These are phyloP conservation scores for Sarcophilus harrisii DNA, from an alignment of 2,797 vertebrate genomes.

Conservation along the genomic window DNA sequence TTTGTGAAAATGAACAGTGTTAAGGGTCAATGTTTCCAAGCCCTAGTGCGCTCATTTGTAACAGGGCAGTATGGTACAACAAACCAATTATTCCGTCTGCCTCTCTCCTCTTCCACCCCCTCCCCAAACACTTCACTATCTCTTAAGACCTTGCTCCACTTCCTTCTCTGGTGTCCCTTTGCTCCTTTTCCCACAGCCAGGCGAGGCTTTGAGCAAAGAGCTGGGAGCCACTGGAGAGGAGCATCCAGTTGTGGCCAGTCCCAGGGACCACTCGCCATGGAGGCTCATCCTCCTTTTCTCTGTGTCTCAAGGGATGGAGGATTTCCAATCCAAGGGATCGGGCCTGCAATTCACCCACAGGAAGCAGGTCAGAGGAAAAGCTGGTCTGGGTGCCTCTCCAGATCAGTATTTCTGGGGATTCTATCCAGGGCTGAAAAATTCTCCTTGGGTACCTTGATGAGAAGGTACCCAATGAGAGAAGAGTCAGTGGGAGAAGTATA, in stretches of 20 bases:
- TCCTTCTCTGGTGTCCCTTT: too few species aligned
- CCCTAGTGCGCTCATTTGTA: not conserved
- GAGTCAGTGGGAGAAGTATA: conserved; percentile 56
- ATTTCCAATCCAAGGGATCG: not conserved
- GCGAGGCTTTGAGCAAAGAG: not conserved
- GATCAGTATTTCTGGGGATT: not conserved
- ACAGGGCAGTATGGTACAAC: not conserved
- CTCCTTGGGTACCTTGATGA: not conserved
- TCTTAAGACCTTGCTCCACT: too few species aligned
- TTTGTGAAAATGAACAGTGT: not conserved
- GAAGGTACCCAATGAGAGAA: conserved; percentile 22
- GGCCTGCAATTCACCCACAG: not conserved
- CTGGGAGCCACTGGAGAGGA: too few species aligned
- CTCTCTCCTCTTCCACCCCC: not conserved
- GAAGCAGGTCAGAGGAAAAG: not conserved
- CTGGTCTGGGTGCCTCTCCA: accelerated
- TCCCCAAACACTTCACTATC: not conserved
- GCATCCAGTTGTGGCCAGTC: not conserved
- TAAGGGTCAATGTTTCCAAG: not conserved
- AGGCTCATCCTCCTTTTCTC: not conserved
- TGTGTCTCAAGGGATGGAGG: not conserved
- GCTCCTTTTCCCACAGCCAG: not conserved
- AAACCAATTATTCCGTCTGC: not conserved
- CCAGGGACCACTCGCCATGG: not conserved
- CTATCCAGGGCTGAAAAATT: not conserved